Evolutionary conservation across 1,140 invertebrate genomes (phyloP).

Genomic region (Neuroterus valhalla): DNA sequence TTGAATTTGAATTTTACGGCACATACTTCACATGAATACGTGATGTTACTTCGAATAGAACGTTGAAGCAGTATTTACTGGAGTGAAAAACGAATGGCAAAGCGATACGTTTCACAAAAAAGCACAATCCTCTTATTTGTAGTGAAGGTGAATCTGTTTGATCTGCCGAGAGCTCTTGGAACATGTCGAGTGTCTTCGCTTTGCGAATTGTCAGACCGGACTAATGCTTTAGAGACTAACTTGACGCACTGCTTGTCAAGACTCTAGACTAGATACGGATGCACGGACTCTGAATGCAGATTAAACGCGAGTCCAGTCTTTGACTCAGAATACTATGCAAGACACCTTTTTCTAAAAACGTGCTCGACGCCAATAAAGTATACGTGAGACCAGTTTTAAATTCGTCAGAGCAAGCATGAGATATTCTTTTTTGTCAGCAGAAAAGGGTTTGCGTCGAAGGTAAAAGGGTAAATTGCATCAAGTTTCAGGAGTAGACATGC

Average conservation of each 20-base stretch:
- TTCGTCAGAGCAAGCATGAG: too few relatives aligned
- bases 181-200: neutral
- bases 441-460: too few relatives aligned
- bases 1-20: too few relatives aligned
- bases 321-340: neutral
- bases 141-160: neutral
- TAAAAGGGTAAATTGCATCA: too few relatives aligned
- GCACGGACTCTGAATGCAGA: neutral
- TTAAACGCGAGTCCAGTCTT: neutral
- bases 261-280: neutral
- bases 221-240: neutral
- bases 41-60: neutral
- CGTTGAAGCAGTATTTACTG: neutral
- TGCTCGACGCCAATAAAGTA: neutral
- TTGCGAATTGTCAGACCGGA: slow-evolving; percentile 9
- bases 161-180: neutral
- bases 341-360: neutral
- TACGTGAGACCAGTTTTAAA: too few relatives aligned
- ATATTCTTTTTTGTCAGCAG: too few relatives aligned
- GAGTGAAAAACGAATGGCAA: neutral
- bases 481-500: too few relatives aligned
- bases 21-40: too few relatives aligned
- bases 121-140: neutral
- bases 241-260: neutral
- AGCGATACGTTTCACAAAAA: slow-evolving; percentile 9